Evolutionary conservation across 2,113 vertebrate genomes (phyloP).

Genomic region (Stictonetta naevosa): DNA sequence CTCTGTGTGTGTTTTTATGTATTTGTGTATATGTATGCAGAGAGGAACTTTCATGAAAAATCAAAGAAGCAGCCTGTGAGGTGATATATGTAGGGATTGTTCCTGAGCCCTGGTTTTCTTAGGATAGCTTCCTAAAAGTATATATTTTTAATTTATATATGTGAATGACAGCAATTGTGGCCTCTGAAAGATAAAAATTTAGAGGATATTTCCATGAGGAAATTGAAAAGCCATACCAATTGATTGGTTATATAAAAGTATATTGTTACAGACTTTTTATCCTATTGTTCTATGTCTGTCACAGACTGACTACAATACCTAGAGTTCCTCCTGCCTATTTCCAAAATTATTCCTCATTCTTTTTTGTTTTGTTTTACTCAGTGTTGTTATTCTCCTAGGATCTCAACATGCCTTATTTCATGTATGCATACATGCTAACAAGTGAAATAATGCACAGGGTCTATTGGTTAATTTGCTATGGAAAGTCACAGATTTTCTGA

Average conservation of each 20-base stretch:
- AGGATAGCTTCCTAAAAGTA: not conserved
- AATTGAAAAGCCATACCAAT: not conserved
- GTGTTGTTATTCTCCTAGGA: not conserved
- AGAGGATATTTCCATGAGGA: not conserved
- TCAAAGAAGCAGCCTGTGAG: not conserved
- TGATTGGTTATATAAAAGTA: not conserved
- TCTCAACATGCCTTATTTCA: not conserved
- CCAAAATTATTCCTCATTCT: not conserved
- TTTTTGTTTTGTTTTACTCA: not conserved
- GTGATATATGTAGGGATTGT: not conserved
- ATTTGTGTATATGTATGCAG: not conserved
- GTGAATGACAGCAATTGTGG: not conserved
- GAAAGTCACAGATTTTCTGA: not conserved
- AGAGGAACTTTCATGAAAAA: not conserved
- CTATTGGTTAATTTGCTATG: not conserved
- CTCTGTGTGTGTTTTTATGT: not conserved
- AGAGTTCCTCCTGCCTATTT: not conserved
- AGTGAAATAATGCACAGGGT: not conserved
- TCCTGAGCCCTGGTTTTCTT: not conserved
- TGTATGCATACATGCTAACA: not conserved
- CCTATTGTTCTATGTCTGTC: not conserved
- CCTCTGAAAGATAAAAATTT: not conserved
- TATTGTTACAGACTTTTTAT: not conserved
- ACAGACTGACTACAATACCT: not conserved
- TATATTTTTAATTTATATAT: no score